phyloP scores from a whole-genome alignment of 2,888 invertebrate genomes.

The Trissonchulus latispiculum region DNA sequence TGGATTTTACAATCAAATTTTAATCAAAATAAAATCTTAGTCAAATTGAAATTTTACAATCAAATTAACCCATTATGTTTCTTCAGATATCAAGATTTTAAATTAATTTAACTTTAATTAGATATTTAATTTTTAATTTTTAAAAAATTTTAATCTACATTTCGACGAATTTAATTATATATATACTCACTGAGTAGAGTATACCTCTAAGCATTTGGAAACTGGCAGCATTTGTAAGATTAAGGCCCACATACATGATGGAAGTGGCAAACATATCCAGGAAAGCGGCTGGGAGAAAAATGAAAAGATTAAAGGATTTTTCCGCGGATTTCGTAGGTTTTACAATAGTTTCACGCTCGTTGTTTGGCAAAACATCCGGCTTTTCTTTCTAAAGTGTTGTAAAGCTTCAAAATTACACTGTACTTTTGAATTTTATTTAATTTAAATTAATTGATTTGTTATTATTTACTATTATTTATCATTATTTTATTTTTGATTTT shows the following conservation, averaged over 20 bases:
- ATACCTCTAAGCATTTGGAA: slow-evolving; percentile 88
- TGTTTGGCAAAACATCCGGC: too few relatives aligned
- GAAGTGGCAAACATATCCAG: slow-evolving; percentile 81
- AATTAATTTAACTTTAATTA: not conserved
- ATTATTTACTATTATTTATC: too few relatives aligned
- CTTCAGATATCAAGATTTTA: not conserved
- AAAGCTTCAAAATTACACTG: too few relatives aligned
- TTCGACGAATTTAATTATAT: not conserved
- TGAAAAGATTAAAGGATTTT: slow-evolving; percentile 69
- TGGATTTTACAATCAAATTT: too few relatives aligned
- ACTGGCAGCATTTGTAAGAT: slow-evolving; percentile 79
- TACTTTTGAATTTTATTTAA: too few relatives aligned
- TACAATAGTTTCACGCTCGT: too few relatives aligned
- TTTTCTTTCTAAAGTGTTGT: too few relatives aligned
- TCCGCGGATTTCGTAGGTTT: too few relatives aligned
- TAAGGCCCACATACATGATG: slow-evolving; percentile 78
- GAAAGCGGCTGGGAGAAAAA: slow-evolving; percentile 72
- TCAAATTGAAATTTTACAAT: not conserved
- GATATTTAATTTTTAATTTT: not conserved
- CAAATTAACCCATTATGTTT: not conserved
- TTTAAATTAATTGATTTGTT: too few relatives aligned
- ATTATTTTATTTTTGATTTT: too few relatives aligned
- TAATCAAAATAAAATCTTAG: not conserved
- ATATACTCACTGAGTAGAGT: not conserved
- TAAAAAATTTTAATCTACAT: not conserved